Conservation (phyloP, 2,797 vertebrate species). For the Thripadectes ignobilis region DNA sequence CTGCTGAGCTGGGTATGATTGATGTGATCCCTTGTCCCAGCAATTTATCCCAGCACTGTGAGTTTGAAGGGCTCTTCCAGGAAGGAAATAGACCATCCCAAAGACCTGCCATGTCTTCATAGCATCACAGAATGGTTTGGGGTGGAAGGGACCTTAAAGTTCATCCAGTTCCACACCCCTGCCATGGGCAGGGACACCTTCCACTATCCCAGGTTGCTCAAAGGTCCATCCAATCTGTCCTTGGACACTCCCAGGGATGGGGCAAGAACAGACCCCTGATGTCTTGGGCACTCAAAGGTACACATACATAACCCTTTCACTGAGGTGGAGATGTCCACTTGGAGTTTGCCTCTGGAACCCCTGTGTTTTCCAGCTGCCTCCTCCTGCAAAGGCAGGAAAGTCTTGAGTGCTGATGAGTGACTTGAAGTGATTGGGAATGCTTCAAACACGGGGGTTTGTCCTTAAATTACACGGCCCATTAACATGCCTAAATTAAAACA, state of each 20-base stretch:
- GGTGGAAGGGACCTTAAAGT: not conserved
- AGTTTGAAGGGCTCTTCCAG: not conserved
- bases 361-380: not conserved
- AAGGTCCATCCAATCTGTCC: fast-evolving
- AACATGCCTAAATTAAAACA: conserved; percentile 26
- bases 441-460: conserved; percentile 4
- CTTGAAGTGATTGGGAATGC: not conserved
- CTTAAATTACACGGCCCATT: conserved; percentile 17
- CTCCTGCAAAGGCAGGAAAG: not conserved
- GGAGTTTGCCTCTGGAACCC: not conserved
- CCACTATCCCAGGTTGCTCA: not conserved
- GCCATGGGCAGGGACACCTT: not conserved
- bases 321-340: not conserved
- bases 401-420: not conserved
- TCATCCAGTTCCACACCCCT: not conserved
- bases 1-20: not conserved
- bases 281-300: fast-evolving
- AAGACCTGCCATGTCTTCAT: not conserved
- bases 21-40: not conserved
- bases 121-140: not conserved
- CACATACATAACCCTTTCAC: not conserved
- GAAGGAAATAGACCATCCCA: not conserved
- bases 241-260: not conserved
- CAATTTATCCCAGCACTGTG: not conserved
- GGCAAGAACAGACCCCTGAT: not conserved